Base-by-base conservation (phyloP, 1,140 invertebrate species). In the Potamilus streckersoni region DNA sequence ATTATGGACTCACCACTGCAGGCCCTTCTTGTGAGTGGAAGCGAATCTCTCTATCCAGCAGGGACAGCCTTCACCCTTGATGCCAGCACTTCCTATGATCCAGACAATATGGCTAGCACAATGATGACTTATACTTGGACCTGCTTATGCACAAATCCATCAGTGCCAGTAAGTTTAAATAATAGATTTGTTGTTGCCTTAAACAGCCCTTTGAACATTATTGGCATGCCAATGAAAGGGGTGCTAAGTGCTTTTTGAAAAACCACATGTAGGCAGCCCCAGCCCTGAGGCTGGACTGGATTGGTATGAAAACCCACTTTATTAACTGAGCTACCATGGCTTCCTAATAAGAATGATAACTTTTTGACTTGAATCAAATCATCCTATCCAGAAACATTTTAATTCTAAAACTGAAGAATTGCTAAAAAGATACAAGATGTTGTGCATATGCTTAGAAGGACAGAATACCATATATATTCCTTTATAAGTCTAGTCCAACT, bases 71-170 rank as follows among this genome's bases (percentile, higher is more conserved):
- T 85, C 13, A 74, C 62, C 4, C 62, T 87, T 20, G 80, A 86
- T 77, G 85, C 80, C 13, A 79, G 70, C 2, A 20, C 73, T 1
- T 86, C 86, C 14, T 85, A 79, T 74, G 84, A 87, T 65, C 82
- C 83, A 59, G 84, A 87, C 79, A 58, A 76, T 13, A 31, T 57
- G 15, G n/a, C 27, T 31, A 59, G 60, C 17, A 72, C 78, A 38
- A 31, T 67, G 8, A 61, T 87, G 13, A 71, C 23, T 12, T 86
- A 82, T 66, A 63, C 31, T 14, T 87, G 86, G 86, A 65, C 65
- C 23, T 87, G 86, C 66, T 57, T 60, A n/a, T 66, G 74, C 58
- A 55, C 70, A 63, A 68, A 69, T 63, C 27, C 27, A 31, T 31
- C 27, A 31, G 81, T 82, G 76, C 63, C 68, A 69, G 49, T 11